These are phyloP conservation scores for Vidua macroura DNA, from an alignment of 2,113 vertebrate species.

Conservation along the genomic window DNA sequence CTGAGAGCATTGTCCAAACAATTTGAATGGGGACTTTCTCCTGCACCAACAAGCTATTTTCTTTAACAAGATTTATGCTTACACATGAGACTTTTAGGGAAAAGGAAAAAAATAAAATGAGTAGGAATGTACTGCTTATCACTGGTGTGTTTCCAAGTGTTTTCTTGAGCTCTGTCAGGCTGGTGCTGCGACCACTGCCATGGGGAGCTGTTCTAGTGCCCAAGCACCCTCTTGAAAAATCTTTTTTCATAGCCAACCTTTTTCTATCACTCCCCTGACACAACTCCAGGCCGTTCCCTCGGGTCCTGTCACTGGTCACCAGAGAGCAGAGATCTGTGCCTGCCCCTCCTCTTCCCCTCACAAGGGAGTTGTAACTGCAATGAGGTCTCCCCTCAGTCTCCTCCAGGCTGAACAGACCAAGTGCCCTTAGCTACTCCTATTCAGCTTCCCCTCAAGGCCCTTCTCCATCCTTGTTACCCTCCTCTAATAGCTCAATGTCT, in stretches of 20 bases:
- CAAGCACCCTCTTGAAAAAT: background rate
- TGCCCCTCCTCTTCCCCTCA: background rate
- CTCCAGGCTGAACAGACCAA: background rate
- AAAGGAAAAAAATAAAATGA: no score
- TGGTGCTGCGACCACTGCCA: background rate
- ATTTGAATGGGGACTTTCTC: no score
- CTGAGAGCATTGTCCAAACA: background rate
- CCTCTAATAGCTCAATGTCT: background rate
- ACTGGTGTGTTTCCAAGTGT: no score
- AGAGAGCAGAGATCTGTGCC: background rate
- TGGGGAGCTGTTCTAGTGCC: background rate
- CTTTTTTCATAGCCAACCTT: background rate
- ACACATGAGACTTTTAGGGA: no score
- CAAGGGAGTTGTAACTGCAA: rapidly evolving
- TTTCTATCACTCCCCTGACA: no score
- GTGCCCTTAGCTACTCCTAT: background rate
- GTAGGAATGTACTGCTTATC: no score
- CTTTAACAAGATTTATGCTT: no score
- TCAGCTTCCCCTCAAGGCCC: background rate
- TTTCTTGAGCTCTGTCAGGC: background rate
- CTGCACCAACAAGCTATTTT: no score
- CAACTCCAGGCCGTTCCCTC: rapidly evolving
- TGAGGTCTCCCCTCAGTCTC: background rate
- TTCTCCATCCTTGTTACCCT: background rate
- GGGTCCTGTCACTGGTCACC: rapidly evolving